A percentile compares a stretch with the other conserved stretches of the same genome.
These are phyloP conservation scores for Heliconius nattereri DNA, from an alignment of 1,140 invertebrate genomes.

Conservation along the genomic window DNA sequence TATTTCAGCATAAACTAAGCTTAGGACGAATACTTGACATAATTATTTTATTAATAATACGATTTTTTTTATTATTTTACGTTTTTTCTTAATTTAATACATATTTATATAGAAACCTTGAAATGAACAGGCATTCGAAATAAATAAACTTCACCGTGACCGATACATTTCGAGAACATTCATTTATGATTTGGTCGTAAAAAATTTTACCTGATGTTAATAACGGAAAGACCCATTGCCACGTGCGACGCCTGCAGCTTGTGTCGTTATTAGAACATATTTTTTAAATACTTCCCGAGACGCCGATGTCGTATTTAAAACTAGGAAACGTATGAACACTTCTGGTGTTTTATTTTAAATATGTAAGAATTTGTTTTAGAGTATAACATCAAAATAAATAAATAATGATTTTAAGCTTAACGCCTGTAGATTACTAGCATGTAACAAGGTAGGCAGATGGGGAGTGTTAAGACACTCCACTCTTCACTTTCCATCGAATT, in stretches of 20 bases:
- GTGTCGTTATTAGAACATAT: constrained; percentile 41
- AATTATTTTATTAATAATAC: background rate
- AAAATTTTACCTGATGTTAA: constrained; percentile 75
- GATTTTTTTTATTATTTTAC: background rate
- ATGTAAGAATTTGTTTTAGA: no score
- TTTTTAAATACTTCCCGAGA: constrained; percentile 24
- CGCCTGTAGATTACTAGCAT: no score
- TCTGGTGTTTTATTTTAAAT: no score
- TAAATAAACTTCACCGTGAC: constrained; percentile 38
- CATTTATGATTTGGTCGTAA: constrained; percentile 58
- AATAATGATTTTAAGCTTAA: no score
- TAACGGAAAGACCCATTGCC: constrained; percentile 72
- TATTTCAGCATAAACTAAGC: no score
- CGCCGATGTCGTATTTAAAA: background rate
- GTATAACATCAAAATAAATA: no score
- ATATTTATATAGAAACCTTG: background rate
- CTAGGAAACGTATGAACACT: background rate
- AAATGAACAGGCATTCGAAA: constrained; percentile 6
- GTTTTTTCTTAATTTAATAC: background rate
- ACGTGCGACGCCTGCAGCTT: constrained; percentile 72
- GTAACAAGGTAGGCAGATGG: no score
- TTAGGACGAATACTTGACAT: no score
- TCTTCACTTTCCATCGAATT: no score
- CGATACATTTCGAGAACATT: constrained; percentile 60
- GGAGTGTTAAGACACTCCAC: no score